Percentiles rank a stretch among this genome's conserved stretches.
These are phyloP conservation scores for Rhinopomastus cyanomelas DNA, from an alignment of 2,113 vertebrate genomes.

Conservation along the genomic window DNA sequence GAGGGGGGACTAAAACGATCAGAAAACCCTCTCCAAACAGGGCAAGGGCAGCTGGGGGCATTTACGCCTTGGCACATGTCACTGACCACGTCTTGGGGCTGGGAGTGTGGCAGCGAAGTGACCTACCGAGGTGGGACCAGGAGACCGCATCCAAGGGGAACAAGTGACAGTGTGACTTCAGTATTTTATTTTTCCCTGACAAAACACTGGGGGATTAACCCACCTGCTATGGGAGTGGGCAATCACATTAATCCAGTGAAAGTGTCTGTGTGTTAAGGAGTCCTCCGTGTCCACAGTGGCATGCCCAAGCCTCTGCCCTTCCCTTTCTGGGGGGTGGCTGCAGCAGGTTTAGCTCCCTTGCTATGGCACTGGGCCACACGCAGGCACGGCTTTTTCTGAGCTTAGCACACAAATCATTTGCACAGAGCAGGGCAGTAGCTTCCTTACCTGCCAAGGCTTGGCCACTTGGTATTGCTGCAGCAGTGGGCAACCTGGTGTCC, in stretches of 20 bases:
- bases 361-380: not conserved
- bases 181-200: not conserved
- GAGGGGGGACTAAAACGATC: not conserved
- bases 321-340: not conserved
- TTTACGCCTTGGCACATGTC: not conserved
- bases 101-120: rapidly evolving
- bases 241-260: not conserved
- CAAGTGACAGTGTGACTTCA: not conserved
- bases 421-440: rapidly evolving
- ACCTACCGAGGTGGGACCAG: not conserved
- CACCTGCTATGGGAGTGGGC: rapidly evolving
- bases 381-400: not conserved
- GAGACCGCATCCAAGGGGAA: rapidly evolving
- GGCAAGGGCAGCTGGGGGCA: not conserved
- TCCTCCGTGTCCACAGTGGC: rapidly evolving
- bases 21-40: not conserved
- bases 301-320: rapidly evolving
- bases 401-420: not conserved
- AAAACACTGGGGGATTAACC: not conserved
- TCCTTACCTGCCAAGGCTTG: not conserved
- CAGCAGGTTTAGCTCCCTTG: not conserved
- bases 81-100: rapidly evolving
- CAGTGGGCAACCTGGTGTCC: not conserved
- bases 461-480: not conserved
- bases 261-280: too few relatives aligned